phyloP scores from a whole-genome alignment of 2,888 invertebrate species.

The Campopleginae sp. region DNA sequence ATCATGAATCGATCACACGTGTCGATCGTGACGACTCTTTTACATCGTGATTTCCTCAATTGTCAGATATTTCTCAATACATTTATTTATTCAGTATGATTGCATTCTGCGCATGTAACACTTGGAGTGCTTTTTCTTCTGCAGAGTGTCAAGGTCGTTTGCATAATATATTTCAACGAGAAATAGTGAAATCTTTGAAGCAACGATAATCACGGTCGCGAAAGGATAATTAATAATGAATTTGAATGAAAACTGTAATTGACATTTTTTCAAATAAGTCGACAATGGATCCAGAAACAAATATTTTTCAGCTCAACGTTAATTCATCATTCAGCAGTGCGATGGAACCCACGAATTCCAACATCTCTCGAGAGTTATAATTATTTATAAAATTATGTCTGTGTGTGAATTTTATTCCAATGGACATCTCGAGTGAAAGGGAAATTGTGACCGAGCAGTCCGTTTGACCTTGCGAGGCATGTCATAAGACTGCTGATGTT shows the following conservation, averaged over 20 bases:
- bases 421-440: conserved; percentile 20
- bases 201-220: neutral
- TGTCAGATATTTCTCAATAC: neutral
- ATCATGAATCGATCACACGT: neutral
- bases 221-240: neutral
- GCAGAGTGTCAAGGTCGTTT: conserved; percentile 11
- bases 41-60: neutral
- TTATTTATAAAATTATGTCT: neutral
- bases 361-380: neutral
- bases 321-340: neutral
- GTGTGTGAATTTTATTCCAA: conserved; percentile 1
- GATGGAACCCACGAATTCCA: neutral
- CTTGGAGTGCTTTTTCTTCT: neutral
- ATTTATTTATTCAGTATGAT: neutral
- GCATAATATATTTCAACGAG: neutral
- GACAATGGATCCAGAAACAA: neutral
- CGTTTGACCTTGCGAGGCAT: conserved; percentile 21
- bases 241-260: neutral
- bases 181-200: neutral
- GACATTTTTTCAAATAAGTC: too few species aligned
- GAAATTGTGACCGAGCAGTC: neutral
- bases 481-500: neutral
- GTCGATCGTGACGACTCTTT: neutral
- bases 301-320: neutral
- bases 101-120: conserved; percentile 8